phyloP scores from a whole-genome alignment of 1,140 invertebrate genomes.

The Phortica variegata region DNA sequence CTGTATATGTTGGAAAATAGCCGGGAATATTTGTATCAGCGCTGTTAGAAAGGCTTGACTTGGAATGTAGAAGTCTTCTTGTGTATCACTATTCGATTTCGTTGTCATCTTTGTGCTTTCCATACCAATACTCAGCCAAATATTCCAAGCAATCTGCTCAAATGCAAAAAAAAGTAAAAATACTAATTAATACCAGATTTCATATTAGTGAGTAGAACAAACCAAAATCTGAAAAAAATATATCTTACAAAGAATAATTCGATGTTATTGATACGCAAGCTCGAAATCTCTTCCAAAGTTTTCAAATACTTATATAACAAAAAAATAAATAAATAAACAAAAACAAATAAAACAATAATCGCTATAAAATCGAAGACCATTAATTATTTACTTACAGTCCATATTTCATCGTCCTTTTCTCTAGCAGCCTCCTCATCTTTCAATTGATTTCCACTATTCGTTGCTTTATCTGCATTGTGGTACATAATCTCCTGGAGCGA shows the following conservation, averaged over 20 bases:
- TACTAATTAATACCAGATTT: not conserved
- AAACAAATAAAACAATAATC: not conserved
- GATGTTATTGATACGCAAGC: not conserved
- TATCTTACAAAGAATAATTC: not conserved
- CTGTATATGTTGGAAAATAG: constrained; percentile 88
- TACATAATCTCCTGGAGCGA: constrained; percentile 93
- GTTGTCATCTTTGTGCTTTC: constrained; percentile 72
- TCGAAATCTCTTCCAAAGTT: not conserved
- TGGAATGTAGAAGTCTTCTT: constrained; percentile 75
- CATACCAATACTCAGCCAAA: constrained; percentile 83
- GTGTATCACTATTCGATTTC: constrained; percentile 55
- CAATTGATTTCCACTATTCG: constrained; percentile 34
- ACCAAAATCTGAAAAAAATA: not conserved
- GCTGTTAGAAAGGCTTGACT: constrained; percentile 91
- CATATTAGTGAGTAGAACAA: not conserved
- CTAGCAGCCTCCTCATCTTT: constrained; percentile 40
- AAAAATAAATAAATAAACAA: not conserved
- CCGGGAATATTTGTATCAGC: constrained; percentile 90
- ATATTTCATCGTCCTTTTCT: constrained; percentile 65
- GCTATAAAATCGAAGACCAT: not conserved
- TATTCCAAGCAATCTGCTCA: constrained; percentile 70
- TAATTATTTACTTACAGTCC: constrained; percentile 60
- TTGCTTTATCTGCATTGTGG: constrained; percentile 42
- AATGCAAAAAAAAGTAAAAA: not conserved
- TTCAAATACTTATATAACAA: not conserved